A percentile compares a stretch with the other conserved stretches of the same genome.
These are phyloP conservation scores for Echiichthys vipera DNA, from an alignment of 2,797 vertebrate species.

Conservation along the genomic window DNA sequence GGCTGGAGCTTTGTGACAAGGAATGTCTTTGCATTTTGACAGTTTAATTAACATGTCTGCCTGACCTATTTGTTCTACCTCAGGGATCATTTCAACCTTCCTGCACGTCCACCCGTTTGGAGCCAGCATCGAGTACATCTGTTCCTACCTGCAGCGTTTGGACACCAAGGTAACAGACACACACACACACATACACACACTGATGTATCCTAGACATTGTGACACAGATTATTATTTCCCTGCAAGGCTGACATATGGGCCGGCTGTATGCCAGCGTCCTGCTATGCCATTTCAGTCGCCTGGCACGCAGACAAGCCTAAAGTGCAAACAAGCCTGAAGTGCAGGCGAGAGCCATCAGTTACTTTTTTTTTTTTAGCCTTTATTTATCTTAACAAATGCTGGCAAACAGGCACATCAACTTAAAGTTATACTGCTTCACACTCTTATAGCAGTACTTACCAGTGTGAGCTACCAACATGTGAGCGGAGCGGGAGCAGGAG, in stretches of 20 bases:
- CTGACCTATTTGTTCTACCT: slow-evolving; percentile 49
- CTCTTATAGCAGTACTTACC: background rate
- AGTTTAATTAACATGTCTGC: slow-evolving; percentile 48
- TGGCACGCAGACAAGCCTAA: slow-evolving; percentile 40
- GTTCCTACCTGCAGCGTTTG: slow-evolving; percentile 93
- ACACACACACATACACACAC: slow-evolving; percentile 16
- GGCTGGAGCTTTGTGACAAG: background rate
- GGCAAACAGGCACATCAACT: background rate
- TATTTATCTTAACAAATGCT: slow-evolving; percentile 22
- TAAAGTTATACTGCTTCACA: slow-evolving; percentile 4
- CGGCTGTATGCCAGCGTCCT: slow-evolving; percentile 50
- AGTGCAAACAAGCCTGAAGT: slow-evolving; percentile 32
- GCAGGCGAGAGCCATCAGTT: slow-evolving; percentile 31
- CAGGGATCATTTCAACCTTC: slow-evolving; percentile 94
- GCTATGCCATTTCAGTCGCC: slow-evolving; percentile 62
- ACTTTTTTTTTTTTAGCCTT: slow-evolving; percentile 17
- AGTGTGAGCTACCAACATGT: no score
- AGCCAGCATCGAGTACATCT: slow-evolving; percentile 95
- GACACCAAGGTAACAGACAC: slow-evolving; percentile 75
- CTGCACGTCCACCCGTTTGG: slow-evolving; percentile 93
- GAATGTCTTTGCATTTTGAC: slow-evolving; percentile 25
- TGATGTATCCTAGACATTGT: slow-evolving; percentile 27
- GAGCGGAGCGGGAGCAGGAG: no score
- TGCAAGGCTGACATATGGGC: slow-evolving; percentile 67
- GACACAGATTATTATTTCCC: slow-evolving; percentile 65